Evolutionary conservation across 2,888 invertebrate species (phyloP).

Genomic region (Acleris cristana): DNA sequence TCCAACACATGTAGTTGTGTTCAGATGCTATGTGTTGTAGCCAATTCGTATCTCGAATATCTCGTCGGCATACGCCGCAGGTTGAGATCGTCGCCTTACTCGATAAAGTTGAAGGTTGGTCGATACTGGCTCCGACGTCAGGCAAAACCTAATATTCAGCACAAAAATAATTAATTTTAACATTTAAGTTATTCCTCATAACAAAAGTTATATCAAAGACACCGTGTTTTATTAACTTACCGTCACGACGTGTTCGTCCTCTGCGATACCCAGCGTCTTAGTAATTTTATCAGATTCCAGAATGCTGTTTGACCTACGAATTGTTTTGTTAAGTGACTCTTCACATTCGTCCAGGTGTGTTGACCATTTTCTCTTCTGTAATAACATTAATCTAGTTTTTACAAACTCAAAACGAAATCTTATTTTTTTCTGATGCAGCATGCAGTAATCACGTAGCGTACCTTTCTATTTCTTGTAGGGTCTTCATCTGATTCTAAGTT

Average conservation of each 20-base stretch:
- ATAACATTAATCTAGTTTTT: background rate
- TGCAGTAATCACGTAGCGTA: slow-evolving; percentile 7
- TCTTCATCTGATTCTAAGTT: slow-evolving; percentile 51
- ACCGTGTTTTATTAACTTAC: background rate
- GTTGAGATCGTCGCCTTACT: background rate
- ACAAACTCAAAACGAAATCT: too few species aligned
- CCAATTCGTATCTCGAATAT: slow-evolving; percentile 16
- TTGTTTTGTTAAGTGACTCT: slow-evolving; percentile 3
- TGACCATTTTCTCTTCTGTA: slow-evolving; percentile 25
- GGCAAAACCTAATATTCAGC: background rate
- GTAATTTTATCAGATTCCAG: background rate
- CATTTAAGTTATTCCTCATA: too few species aligned
- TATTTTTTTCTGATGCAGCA: too few species aligned
- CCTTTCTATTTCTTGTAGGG: slow-evolving; percentile 47
- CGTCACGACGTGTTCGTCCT: background rate
- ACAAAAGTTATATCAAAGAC: too few species aligned
- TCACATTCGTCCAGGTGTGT: background rate
- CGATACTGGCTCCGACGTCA: background rate
- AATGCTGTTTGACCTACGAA: background rate
- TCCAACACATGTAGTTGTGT: slow-evolving; percentile 28
- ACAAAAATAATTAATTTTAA: too few species aligned
- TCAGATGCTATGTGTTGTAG: slow-evolving; percentile 26
- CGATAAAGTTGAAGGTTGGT: background rate
- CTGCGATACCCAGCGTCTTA: background rate
- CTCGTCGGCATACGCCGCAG: slow-evolving; percentile 16